Percentiles rank a stretch among this genome's conserved stretches.
phyloP scores from a whole-genome alignment of 2,888 invertebrate genomes.

The Creontiades dilutus region DNA sequence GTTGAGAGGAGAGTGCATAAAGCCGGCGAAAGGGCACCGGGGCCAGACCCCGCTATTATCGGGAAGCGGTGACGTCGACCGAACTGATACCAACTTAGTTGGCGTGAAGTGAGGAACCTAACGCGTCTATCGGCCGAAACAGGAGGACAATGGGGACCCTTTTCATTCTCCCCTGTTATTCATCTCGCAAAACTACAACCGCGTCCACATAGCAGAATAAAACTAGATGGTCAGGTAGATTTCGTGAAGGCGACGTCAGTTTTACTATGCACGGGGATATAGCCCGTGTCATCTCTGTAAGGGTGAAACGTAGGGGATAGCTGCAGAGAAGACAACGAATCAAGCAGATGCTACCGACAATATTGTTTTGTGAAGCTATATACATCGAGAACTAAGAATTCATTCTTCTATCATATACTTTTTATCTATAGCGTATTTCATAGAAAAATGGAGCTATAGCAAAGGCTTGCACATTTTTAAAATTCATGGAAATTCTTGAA shows the following conservation, averaged over 20 bases:
- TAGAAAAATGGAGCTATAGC: no score
- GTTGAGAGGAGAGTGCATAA: conserved; percentile 15
- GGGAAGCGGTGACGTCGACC: conserved; percentile 16
- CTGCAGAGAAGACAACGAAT: no score
- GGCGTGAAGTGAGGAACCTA: conserved; percentile 26
- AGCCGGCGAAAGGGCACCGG: conserved; percentile 16
- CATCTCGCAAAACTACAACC: background rate
- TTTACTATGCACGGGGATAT: background rate
- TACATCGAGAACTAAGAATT: no score
- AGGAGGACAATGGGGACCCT: conserved; percentile 31
- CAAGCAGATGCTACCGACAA: no score
- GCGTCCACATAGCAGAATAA: conserved; percentile 10
- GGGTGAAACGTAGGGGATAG: no score
- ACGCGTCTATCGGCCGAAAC: conserved; percentile 36
- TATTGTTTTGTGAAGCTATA: no score
- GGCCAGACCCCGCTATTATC: conserved; percentile 23
- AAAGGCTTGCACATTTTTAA: no score
- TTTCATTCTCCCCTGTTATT: conserved; percentile 26
- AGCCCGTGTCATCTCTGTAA: no score
- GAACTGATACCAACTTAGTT: conserved; percentile 35
- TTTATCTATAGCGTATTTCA: no score
- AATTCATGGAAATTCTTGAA: no score
- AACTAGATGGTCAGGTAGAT: conserved; percentile 27
- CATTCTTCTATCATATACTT: no score
- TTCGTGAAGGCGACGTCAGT: background rate